phyloP scores from a whole-genome alignment of 2,797 vertebrate genomes.

The Halcyon chelicuti region DNA sequence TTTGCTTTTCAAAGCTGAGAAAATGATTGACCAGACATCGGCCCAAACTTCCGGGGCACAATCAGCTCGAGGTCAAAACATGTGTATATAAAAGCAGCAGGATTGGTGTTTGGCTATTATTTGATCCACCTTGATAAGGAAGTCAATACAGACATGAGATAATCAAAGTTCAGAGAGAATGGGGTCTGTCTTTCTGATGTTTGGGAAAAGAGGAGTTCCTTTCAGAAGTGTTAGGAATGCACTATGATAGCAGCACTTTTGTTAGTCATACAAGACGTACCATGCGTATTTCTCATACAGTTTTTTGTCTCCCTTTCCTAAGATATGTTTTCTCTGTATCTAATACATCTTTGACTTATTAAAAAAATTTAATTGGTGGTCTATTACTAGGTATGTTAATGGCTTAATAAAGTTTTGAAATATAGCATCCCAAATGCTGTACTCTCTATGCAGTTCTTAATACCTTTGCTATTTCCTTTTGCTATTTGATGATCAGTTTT shows the following conservation, averaged over 20 bases:
- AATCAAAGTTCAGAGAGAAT: neutral
- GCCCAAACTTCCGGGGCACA: neutral
- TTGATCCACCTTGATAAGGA: neutral
- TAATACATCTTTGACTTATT: neutral
- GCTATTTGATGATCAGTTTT: slow-evolving; percentile 34
- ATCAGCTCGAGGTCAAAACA: neutral
- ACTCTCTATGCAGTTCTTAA: neutral
- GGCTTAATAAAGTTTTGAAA: slow-evolving; percentile 18
- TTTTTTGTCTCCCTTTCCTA: neutral
- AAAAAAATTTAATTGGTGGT: neutral
- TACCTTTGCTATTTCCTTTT: slow-evolving; percentile 26
- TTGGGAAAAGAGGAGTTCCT: neutral
- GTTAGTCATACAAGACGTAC: neutral
- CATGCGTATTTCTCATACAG: neutral
- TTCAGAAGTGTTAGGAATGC: neutral
- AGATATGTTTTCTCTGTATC: neutral
- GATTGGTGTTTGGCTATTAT: neutral
- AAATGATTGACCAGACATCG: neutral
- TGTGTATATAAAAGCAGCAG: neutral
- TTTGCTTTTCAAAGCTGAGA: neutral
- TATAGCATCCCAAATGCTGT: neutral
- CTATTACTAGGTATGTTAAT: neutral
- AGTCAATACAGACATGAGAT: neutral
- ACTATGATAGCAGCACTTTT: neutral
- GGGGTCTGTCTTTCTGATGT: neutral